Percentiles rank a stretch among this genome's conserved stretches.
Conservation (phyloP, 2,113 vertebrate genomes). For the Cebus imitator region DNA sequence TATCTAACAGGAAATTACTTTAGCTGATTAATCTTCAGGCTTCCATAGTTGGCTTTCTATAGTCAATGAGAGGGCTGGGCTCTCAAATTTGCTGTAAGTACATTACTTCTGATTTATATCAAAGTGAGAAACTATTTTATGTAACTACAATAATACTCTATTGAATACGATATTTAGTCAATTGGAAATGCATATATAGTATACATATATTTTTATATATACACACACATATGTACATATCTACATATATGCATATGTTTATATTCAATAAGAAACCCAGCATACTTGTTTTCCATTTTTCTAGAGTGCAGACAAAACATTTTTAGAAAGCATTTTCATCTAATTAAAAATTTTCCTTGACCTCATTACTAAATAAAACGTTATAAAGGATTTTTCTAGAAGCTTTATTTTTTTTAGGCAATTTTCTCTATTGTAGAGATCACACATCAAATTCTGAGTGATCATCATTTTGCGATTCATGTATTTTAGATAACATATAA, state of each 20-base stretch:
- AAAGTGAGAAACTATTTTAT: conserved; percentile 5
- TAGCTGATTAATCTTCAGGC: conserved; percentile 11
- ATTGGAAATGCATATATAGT: not conserved
- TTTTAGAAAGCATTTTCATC: not conserved
- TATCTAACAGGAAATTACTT: conserved; percentile 66
- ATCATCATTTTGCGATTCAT: not conserved
- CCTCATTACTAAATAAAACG: not conserved
- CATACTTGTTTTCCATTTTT: not conserved
- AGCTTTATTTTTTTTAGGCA: not conserved
- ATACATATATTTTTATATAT: not conserved
- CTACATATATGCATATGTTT: not conserved
- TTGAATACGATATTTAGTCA: not conserved
- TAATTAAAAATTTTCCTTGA: not conserved
- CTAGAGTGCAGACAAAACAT: not conserved
- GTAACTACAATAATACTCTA: not conserved
- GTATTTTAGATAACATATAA: not conserved
- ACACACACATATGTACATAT: too few relatives aligned
- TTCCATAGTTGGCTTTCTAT: conserved; percentile 31
- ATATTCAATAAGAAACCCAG: not conserved
- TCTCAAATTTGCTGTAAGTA: conserved; percentile 34
- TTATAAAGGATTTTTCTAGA: not conserved
- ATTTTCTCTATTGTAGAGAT: not conserved
- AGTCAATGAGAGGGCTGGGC: not conserved
- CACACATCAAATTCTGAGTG: not conserved
- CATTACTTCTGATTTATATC: conserved; percentile 43